A percentile compares a stretch with the other conserved stretches of the same genome.
Evolutionary conservation across 2,113 vertebrate genomes (phyloP).

Genomic region (Sardina pilchardus): DNA sequence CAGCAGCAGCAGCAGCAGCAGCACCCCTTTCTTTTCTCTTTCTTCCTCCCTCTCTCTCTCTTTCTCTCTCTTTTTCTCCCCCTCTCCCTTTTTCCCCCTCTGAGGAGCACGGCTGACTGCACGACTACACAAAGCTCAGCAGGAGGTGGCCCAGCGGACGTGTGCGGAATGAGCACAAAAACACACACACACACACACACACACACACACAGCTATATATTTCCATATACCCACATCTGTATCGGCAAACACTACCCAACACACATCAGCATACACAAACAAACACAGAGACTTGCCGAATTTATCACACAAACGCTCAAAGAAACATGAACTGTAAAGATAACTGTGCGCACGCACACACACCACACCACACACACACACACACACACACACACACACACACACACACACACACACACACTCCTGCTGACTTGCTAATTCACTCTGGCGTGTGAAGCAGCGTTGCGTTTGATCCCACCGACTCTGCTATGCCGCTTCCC

Average conservation of each 20-base stretch:
- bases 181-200: slow-evolving; percentile 16
- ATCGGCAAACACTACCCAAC: background rate
- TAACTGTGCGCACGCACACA: background rate
- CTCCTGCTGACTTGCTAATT: slow-evolving; percentile 38
- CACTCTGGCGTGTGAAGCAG: slow-evolving; percentile 16
- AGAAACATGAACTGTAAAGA: background rate
- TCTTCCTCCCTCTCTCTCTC: background rate
- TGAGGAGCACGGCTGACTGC: slow-evolving; percentile 32
- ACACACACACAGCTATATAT: background rate
- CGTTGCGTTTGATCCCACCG: slow-evolving; percentile 38
- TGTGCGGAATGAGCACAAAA: background rate
- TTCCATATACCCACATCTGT: background rate
- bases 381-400: background rate
- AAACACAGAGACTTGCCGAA: background rate
- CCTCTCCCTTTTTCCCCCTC: background rate
- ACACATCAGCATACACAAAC: background rate
- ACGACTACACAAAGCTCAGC: slow-evolving; percentile 31
- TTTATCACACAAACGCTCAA: background rate
- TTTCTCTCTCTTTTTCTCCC: background rate
- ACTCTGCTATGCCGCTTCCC: background rate
- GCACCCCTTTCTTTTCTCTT: background rate
- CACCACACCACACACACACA: background rate
- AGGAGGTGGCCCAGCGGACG: slow-evolving; percentile 5
- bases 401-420: background rate
- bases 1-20: slow-evolving; percentile 7